Evolutionary conservation across 2,113 vertebrate genomes (phyloP).

Genomic region (Nycticorax nycticorax): DNA sequence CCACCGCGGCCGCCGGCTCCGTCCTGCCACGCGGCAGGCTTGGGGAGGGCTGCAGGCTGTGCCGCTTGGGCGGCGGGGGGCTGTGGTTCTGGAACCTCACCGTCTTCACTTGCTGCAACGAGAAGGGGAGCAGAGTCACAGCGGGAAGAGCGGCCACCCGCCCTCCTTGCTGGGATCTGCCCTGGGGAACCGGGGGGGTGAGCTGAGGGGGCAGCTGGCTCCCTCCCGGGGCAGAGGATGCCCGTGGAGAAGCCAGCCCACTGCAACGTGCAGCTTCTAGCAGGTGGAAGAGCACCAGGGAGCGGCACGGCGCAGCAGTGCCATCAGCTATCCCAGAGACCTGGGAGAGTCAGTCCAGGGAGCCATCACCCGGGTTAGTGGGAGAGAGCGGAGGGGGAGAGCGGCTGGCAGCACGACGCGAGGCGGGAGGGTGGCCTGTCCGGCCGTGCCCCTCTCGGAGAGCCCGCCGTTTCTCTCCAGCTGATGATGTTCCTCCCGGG

Average conservation of each 20-base stretch:
- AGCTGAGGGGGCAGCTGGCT: background rate
- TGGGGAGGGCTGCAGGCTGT: slow-evolving; percentile 74
- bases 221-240: fast-evolving
- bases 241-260: background rate
- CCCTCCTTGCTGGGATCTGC: background rate
- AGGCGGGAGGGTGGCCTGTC: background rate
- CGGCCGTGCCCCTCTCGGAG: fast-evolving
- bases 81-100: slow-evolving; percentile 89
- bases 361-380: fast-evolving
- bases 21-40: background rate
- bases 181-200: background rate
- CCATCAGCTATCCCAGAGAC: background rate
- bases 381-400: too few species aligned
- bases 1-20: slow-evolving; percentile 33
- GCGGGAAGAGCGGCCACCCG: background rate
- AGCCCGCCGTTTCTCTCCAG: fast-evolving
- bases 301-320: fast-evolving
- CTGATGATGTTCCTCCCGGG: background rate
- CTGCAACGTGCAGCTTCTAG: fast-evolving
- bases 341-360: fast-evolving
- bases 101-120: slow-evolving; percentile 86
- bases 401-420: fast-evolving
- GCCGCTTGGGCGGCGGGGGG: slow-evolving; percentile 75
- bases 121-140: background rate
- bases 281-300: background rate